phyloP scores from a whole-genome alignment of 2,888 invertebrate genomes.

The Hydroisotoma schaefferi region DNA sequence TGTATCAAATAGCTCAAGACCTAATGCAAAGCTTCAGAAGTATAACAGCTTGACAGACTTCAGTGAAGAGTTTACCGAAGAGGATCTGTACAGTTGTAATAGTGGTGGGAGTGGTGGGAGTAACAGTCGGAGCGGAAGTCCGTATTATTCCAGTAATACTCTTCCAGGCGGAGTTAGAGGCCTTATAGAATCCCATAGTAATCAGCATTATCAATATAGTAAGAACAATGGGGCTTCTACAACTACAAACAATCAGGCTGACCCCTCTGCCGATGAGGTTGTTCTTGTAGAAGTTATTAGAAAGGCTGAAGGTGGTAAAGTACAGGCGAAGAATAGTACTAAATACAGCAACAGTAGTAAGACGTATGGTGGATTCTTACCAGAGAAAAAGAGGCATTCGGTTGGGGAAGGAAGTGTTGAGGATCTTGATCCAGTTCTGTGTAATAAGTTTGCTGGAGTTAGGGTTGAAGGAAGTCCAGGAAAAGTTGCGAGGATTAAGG shows the following conservation, averaged over 20 bases:
- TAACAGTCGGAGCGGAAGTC: background rate
- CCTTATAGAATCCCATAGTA: background rate
- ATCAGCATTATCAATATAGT: background rate
- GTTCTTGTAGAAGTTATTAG: constrained; percentile 46
- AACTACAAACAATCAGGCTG: too few species aligned
- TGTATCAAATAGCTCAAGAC: constrained; percentile 15
- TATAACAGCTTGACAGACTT: constrained; percentile 34
- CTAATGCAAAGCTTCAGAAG: constrained; percentile 27
- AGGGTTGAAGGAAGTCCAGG: constrained; percentile 36
- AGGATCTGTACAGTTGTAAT: constrained; percentile 7
- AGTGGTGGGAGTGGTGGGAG: background rate
- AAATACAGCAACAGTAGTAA: background rate
- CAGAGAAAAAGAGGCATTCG: constrained; percentile 27
- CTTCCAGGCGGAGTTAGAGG: too few species aligned
- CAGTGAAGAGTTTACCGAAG: constrained; percentile 22
- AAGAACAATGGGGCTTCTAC: too few species aligned
- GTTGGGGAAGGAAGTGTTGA: constrained; percentile 22
- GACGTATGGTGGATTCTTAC: too few species aligned
- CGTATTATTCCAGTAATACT: background rate
- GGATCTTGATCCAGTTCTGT: background rate
- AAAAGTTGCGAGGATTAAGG: constrained; percentile 38
- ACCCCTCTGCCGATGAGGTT: constrained; percentile 17
- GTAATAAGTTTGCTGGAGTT: constrained; percentile 19
- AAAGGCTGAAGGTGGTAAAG: constrained; percentile 19
- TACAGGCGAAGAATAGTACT: constrained; percentile 3